Evolutionary conservation across 2,888 invertebrate genomes (phyloP).

Genomic region (Rapana venosa): DNA sequence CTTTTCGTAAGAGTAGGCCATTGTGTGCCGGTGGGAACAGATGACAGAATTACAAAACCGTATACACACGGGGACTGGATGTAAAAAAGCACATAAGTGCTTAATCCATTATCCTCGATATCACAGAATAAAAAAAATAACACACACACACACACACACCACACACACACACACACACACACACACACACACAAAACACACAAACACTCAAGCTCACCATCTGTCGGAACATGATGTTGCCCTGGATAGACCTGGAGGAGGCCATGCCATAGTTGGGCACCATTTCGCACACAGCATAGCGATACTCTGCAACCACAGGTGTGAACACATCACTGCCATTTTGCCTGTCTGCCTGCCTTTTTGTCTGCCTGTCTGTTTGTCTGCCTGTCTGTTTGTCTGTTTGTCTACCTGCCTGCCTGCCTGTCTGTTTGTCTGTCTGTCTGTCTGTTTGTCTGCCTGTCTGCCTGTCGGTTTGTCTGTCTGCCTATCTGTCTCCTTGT

Average conservation of each 20-base stretch:
- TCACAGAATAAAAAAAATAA: no score
- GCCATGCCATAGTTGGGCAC: not conserved
- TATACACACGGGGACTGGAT: no score
- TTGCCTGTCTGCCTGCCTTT: not conserved
- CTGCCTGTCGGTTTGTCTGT: not conserved
- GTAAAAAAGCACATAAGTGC: no score
- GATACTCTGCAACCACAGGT: not conserved
- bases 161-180: no score
- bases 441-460: not conserved
- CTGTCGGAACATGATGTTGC: not conserved
- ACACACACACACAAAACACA: not conserved
- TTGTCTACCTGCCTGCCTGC: not conserved
- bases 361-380: not conserved
- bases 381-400: not conserved
- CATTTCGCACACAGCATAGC: not conserved
- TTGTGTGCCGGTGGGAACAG: no score
- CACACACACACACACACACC: no score
- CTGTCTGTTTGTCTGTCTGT: not conserved
- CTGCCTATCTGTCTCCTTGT: not conserved
- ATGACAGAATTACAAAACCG: no score
- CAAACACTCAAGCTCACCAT: not conserved
- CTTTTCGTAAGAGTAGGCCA: no score
- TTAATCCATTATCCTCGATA: no score
- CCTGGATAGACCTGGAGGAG: not conserved
- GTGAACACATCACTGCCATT: not conserved